Percentiles rank a stretch among this genome's conserved stretches.
These are phyloP conservation scores for Strix aluco DNA, from an alignment of 2,113 vertebrate genomes.

Conservation along the genomic window DNA sequence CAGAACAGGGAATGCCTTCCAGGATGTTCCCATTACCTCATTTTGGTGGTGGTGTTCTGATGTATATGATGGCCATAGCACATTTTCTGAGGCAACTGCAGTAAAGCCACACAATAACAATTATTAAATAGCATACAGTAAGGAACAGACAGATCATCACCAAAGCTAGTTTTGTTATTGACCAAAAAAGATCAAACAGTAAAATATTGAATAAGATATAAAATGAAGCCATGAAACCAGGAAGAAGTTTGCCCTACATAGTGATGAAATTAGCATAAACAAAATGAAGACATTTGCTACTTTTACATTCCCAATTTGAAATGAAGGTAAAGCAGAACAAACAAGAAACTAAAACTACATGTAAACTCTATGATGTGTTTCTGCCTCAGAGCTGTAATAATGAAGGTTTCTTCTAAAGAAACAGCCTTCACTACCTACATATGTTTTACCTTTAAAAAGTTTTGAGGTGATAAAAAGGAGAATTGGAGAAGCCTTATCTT, in stretches of 20 bases:
- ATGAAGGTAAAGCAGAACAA: neutral
- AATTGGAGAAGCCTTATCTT: neutral
- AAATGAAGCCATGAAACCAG: neutral
- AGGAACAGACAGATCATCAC: neutral
- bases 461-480: neutral
- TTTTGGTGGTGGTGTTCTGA: neutral
- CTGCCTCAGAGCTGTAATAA: neutral
- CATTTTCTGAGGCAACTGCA: neutral
- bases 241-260: neutral
- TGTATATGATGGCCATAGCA: fast-evolving
- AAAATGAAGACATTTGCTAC: neutral
- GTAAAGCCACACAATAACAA: neutral
- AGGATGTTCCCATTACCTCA: neutral
- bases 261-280: neutral
- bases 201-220: neutral
- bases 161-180: neutral
- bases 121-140: neutral
- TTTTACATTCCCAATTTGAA: conserved; percentile 1
- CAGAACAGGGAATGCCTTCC: neutral
- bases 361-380: neutral
- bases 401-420: neutral
- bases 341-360: neutral
- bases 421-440: neutral
- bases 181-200: neutral
- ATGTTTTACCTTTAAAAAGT: neutral